Evolutionary conservation across 2,888 invertebrate genomes (phyloP), one percentile per base, ranked within the genome.

Genomic region (Phragmatobia fuliginosa): DNA sequence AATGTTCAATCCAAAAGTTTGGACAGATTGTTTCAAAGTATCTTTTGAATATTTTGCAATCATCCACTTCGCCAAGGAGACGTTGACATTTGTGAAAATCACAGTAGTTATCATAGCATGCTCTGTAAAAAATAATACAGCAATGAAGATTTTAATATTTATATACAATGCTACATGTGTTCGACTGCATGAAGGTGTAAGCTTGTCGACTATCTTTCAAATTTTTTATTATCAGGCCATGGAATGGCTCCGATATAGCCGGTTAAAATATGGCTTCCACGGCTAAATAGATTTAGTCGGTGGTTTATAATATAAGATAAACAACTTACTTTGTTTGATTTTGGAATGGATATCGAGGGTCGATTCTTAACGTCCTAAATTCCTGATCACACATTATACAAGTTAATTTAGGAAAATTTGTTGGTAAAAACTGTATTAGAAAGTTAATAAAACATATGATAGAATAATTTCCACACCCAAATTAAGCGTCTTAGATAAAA

Each of bases 1-100:
- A 95, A 64, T 93, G 91, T 41, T 87, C 80, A 66, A 94, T 93
- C 95, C 95, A 95, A 71, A 81, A 83, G 79, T 94, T 94, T 14
- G 95, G 95, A 79, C 95, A 95, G 70, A 95, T 89, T 1, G 95
- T 94, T 80, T 94, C 91, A 79, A 91, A 95, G 85, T 94, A 94
- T 56, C 62, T 32, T 38, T 94, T 94, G 90, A 95, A 94, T 72
- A 95, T 90, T 79, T 88, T 90, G 85, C 95, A 95, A 78, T 94
- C 94, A 69, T 94, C 28, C 2, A 62, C 65, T 31, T 60, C 64
- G 4, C 71, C 68, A 7, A 94, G 81, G 65, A 94, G 83, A 2
- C 95, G 90, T 63, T 74, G 86, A 81, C 95, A 95, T 70, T 86
- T 91, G 84, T 91, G 87, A 79, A 81, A 95, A 79, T 95, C 94